Evolutionary conservation across 2,797 vertebrate species (phyloP).

Genomic region (Myotis planiceps): DNA sequence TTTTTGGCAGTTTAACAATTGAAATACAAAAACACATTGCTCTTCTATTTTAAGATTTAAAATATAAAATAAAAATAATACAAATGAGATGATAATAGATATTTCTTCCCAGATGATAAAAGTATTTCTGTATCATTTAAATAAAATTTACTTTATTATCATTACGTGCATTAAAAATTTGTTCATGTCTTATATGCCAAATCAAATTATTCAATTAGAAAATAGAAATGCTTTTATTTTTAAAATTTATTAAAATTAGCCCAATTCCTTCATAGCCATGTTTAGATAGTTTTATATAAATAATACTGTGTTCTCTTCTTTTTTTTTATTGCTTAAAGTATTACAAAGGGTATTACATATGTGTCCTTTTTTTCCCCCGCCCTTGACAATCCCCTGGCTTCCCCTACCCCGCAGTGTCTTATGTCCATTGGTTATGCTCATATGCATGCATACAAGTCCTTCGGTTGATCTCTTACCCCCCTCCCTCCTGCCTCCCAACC

Average conservation of each 20-base stretch:
- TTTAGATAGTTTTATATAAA: not conserved
- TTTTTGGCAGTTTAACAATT: constrained; percentile 3
- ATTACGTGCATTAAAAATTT: not conserved
- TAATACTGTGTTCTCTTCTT: not conserved
- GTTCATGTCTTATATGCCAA: not conserved
- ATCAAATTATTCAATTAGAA: not conserved
- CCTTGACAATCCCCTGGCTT: too few relatives aligned
- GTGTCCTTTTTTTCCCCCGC: too few relatives aligned
- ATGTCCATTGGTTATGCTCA: too few relatives aligned
- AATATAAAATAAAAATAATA: constrained; percentile 38
- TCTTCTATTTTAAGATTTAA: not conserved
- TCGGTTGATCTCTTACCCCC: too few relatives aligned
- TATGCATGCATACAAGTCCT: too few relatives aligned
- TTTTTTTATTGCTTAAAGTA: too few relatives aligned
- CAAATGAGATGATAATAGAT: not conserved
- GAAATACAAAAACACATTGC: not conserved
- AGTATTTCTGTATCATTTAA: not conserved
- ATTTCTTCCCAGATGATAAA: not conserved
- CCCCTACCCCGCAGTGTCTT: too few relatives aligned
- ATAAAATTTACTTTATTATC: constrained; percentile 21
- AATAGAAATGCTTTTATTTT: not conserved
- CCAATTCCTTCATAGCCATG: not conserved
- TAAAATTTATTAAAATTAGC: not conserved
- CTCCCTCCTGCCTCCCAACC: too few relatives aligned
- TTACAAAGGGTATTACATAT: too few relatives aligned